Percentiles rank a stretch among this genome's conserved stretches.
Conservation (phyloP, 1,140 invertebrate species). For the Paraescarpia echinospica region DNA sequence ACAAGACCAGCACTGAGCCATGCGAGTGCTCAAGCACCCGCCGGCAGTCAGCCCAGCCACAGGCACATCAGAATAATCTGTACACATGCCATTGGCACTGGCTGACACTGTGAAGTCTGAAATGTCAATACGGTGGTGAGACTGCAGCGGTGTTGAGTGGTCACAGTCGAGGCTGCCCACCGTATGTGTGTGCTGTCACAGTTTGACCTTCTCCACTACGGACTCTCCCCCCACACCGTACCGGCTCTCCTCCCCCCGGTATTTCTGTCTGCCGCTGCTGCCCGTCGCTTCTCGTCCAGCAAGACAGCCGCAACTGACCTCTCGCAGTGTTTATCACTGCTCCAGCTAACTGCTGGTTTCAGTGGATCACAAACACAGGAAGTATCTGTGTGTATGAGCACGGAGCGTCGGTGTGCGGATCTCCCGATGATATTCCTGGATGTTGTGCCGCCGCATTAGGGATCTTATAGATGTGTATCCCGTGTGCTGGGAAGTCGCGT, state of each 20-base stretch:
- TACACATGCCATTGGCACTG: background rate
- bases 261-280: background rate
- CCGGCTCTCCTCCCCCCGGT: background rate
- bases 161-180: background rate
- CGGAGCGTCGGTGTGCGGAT: too few relatives aligned
- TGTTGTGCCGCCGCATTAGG: background rate
- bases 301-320: background rate
- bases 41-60: background rate
- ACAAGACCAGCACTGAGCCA: too few relatives aligned
- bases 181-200: background rate
- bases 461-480: too few relatives aligned
- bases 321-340: background rate
- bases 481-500: background rate
- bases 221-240: background rate
- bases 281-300: background rate
- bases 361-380: too few relatives aligned
- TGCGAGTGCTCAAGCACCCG: too few relatives aligned
- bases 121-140: background rate
- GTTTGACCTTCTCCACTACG: background rate
- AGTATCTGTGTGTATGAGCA: background rate
- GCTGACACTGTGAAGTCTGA: background rate
- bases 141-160: background rate
- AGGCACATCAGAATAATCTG: background rate
- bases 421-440: background rate
- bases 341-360: background rate